phyloP scores from a whole-genome alignment of 2,113 vertebrate genomes.

The Malurus cyaneus region DNA sequence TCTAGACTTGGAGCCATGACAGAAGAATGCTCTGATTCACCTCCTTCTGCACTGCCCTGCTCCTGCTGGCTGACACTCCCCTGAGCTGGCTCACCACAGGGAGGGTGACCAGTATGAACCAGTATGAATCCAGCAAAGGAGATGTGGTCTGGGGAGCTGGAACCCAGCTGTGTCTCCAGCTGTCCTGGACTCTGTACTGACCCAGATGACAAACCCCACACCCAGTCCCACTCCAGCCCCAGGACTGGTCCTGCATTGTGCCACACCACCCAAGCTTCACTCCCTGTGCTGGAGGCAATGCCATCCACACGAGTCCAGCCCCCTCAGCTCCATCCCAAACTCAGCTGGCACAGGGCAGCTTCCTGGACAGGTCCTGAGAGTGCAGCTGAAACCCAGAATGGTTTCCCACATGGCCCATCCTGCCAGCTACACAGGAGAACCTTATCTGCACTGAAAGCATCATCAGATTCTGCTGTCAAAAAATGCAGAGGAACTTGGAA shows the following conservation, averaged over 20 bases:
- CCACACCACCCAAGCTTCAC: too few relatives aligned
- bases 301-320: background rate
- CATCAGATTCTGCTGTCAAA: background rate
- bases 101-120: background rate
- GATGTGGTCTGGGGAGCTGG: accelerated
- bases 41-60: background rate
- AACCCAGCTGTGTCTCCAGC: accelerated
- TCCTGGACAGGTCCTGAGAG: background rate
- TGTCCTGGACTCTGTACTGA: background rate
- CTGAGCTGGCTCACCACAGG: background rate
- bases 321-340: background rate
- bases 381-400: accelerated
- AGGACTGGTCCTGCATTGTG: background rate
- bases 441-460: background rate
- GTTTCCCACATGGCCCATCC: accelerated
- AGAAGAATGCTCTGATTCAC: slow-evolving; percentile 19
- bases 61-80: background rate
- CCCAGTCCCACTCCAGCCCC: background rate
- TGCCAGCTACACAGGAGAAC: background rate
- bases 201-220: background rate
- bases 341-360: background rate
- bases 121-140: background rate
- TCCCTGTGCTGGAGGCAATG: accelerated
- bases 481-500: background rate
- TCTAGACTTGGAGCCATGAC: slow-evolving; percentile 8